Conservation (phyloP, 2,888 invertebrate genomes). For the Megaustenia siamemsis region DNA sequence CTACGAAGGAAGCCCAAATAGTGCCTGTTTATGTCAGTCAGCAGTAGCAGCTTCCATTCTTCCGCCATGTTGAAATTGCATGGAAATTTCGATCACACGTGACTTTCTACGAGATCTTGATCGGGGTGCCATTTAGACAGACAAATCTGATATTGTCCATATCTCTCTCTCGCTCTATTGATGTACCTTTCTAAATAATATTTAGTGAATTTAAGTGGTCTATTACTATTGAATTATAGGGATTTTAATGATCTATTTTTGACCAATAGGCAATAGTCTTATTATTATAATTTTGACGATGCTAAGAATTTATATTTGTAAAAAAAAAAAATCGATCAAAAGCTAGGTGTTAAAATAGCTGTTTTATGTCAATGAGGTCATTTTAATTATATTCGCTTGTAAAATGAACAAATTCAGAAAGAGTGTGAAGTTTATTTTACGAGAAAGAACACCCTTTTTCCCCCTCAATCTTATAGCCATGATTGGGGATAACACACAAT, state of each 20-base stretch:
- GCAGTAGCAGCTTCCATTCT: slow-evolving; percentile 31
- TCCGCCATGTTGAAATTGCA: slow-evolving; percentile 55
- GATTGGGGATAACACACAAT: no score
- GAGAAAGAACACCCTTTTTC: no score
- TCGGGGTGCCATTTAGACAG: not conserved
- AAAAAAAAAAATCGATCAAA: no score
- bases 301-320: no score
- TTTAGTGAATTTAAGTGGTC: slow-evolving; percentile 4
- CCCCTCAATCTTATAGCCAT: no score
- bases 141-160: not conserved
- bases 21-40: slow-evolving; percentile 54
- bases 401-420: not conserved
- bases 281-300: no score
- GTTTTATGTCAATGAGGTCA: not conserved
- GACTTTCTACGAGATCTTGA: slow-evolving; percentile 42
- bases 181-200: not conserved
- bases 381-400: not conserved
- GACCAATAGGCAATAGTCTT: not conserved
- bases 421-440: no score
- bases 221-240: not conserved
- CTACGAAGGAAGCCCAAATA: slow-evolving; percentile 42
- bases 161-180: not conserved
- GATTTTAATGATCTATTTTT: not conserved
- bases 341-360: no score
- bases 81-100: slow-evolving; percentile 36